Base-by-base conservation (phyloP, 2,797 vertebrate genomes). In the Streptopelia turtur region DNA sequence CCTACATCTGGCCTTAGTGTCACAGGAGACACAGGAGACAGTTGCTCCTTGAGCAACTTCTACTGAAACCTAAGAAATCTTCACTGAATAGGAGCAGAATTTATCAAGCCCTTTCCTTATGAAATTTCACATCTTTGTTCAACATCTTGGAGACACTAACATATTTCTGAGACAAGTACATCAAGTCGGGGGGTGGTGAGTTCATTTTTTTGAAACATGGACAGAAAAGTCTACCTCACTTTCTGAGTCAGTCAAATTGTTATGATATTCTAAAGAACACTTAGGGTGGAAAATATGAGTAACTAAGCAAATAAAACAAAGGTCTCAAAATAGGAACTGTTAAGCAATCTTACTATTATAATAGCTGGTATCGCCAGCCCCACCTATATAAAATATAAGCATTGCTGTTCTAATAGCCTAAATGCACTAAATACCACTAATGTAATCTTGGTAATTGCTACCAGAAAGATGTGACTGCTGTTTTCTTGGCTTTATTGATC, bases 361-460 rank as follows among this genome's bases (percentile, higher is more conserved):
- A 97, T 84, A 93, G 91, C 28, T 82, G 56, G 7, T 84, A 70
- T 88, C 91, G 88, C 75, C 45, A 94, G 83, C 90, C 91, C 60
- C 90, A 92, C 90, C 91, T 96, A 94, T 96, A 92, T 88, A 93
- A 96, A 96, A 94, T 90, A 91, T 93, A 96, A 95, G 59, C 64
- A 74, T 41, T 89, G 17, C 35, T 93, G 21, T 87, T 82, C 90
- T 94, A 94, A 91, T 79, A 95, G 91, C 66, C 74, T 90, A 92
- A 94, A 89, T 93, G 94, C 78, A 95, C 81, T 80, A 94, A 93
- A 90, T 74, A 89, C 70, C 86, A 70, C 75, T 89, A 94, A 94
- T 71, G 89, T 66, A 68, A 90, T 80, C 80, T 93, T 89, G 71
- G 81, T 70, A 94, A 96, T 90, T 83, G 88, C 86, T 87, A 79